Evolutionary conservation across 2,888 invertebrate genomes (phyloP), one percentile per base, ranked within the genome.

Genomic region (Cyclophora albipunctata): DNA sequence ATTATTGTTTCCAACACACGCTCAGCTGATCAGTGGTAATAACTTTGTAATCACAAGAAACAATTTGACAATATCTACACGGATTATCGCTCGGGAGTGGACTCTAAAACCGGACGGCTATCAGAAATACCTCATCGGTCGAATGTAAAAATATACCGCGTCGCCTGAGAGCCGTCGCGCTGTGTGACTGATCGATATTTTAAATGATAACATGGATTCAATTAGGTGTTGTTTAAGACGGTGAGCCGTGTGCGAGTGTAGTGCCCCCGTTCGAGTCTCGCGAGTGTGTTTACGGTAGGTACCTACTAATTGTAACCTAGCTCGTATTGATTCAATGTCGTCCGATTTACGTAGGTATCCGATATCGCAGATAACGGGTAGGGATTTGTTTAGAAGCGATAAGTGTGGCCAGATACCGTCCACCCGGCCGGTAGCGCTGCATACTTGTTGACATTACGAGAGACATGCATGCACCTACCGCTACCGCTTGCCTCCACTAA

Each of bases 171-270:
- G 76, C 75, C 71, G 79, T 74, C 71, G 71, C 66, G 71, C 79
- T 76, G 81, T 85, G 85, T 82, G 81, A 83, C 84, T 84, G 85
- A 87, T 88, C 87, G 85, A 88, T 88, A 87, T 83, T 87, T 80
- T 84, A 84, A 87, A 87, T 86, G 84, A 84, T 87, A 87, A 84
- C 84, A 87, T 84, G 87, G 78, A 83, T 87, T 86, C 80, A 84
- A 85, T 85, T 80, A 84, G 68, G 79, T 84, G 79, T 75, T 75
- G 69, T 78, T 75, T 75, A 80, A 81, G 79, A 79, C 75, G 64
- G 76, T 82, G 81, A 77, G 71, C 67, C 71, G 63, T 73, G 64
- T 64, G 72, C 70, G 69, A 68, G 66, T 69, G 65, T 66, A 58
- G 71, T 79, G 75, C 60, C 51, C 56, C 59, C 66, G 63, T 37